Evolutionary conservation across 2,888 invertebrate species (phyloP), one percentile per base, ranked within the genome.

Genomic region (Pyrgus malvae): DNA sequence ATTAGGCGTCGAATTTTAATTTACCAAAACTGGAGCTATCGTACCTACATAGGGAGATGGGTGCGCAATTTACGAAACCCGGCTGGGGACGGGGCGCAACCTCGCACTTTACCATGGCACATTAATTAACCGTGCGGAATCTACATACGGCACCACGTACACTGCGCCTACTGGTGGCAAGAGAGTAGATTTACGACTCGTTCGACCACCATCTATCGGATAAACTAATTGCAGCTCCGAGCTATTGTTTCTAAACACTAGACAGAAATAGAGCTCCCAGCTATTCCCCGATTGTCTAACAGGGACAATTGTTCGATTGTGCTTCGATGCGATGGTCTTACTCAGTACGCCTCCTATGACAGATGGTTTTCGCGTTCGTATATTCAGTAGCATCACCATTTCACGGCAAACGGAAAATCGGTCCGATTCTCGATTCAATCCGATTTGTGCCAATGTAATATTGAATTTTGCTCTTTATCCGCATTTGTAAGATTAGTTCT

Each of bases 171-270:
- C 78, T 85, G 81, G 83, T 78, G 80, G 84, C 80, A 81, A 82
- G 81, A 79, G 81, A 75, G 75, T 81, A 87, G 88, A 86, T 88
- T 88, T 88, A 88, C 86, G 87, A 86, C 83, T 82, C 78, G 80
- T 83, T 82, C 84, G 82, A 83, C 85, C 86, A 80, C 85, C 86
- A 82, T 87, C 86, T 86, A 86, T 88, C 82, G 80, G 85, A 85
- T 84, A 80, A 87, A 89, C 87, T 87, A 88, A 88, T 89, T 88
- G 87, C 85, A 82, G 78, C 68, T 76, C 77, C 74, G 75, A 80
- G 84, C 87, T 84, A 88, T 88, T 88, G 87, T 89, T 88, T 86
- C 88, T 80, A 85, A 87, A 84, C 80, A 80, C 80, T 77, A 72
- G 80, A 72, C 79, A 76, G 80, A 78, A 82, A 80, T 83, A 72